A percentile compares a stretch with the other conserved stretches of the same genome.
Evolutionary conservation across 2,113 vertebrate genomes (phyloP).

Genomic region (Sterrhoptilus dennistouni): DNA sequence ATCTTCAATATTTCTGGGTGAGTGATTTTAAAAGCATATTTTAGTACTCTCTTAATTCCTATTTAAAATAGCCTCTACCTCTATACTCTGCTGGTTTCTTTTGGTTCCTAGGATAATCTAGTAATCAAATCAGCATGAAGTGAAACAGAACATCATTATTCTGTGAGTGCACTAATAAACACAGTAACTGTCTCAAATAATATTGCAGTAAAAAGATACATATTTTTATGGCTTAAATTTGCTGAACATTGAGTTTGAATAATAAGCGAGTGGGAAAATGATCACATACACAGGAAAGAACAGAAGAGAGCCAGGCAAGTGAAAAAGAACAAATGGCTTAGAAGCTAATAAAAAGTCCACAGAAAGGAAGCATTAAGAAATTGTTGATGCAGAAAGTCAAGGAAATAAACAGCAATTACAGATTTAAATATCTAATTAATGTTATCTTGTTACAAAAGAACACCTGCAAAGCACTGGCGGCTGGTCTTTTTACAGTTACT

Average conservation of each 20-base stretch:
- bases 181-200: background rate
- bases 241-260: background rate
- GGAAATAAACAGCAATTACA: constrained; percentile 47
- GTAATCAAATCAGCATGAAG: background rate
- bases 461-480: constrained; percentile 47
- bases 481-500: background rate
- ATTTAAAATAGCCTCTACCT: background rate
- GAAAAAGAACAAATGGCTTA: background rate
- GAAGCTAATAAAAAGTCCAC: background rate
- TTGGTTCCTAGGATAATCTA: background rate
- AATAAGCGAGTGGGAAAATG: background rate
- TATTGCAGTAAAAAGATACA: background rate
- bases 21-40: background rate
- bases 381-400: background rate
- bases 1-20: background rate
- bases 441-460: constrained; percentile 55
- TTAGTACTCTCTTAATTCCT: background rate
- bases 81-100: background rate
- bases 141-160: background rate
- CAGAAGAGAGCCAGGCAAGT: background rate
- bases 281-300: background rate
- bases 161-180: background rate
- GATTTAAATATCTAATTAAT: constrained; percentile 62
- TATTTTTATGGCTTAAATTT: background rate
- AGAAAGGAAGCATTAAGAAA: constrained; percentile 10